phyloP scores from a whole-genome alignment of 1,140 invertebrate genomes.

The Hormaphis cornu region DNA sequence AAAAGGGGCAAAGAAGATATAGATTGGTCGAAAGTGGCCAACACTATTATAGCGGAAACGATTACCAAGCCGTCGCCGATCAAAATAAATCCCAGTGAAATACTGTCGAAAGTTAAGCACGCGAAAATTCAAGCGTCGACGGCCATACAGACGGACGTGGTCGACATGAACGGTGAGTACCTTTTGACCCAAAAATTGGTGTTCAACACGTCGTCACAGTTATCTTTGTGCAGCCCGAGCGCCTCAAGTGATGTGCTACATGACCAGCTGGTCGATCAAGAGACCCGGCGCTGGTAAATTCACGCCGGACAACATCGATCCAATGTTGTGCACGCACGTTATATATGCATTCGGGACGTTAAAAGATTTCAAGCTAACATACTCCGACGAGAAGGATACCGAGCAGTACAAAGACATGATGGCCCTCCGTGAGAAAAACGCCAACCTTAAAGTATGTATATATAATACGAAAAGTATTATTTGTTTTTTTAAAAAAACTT shows the following conservation, averaged over 20 bases:
- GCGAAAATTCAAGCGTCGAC: slow-evolving; percentile 47
- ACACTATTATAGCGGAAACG: slow-evolving; percentile 48
- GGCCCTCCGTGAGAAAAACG: slow-evolving; percentile 76
- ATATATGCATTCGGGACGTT: slow-evolving; percentile 87
- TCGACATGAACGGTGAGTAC: slow-evolving; percentile 46
- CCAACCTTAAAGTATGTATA: slow-evolving; percentile 65
- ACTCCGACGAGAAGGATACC: slow-evolving; percentile 58
- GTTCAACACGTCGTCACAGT: not conserved
- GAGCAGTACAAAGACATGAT: slow-evolving; percentile 78
- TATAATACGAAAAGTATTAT: too few species aligned
- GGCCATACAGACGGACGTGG: slow-evolving; percentile 34
- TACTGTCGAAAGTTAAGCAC: slow-evolving; percentile 53
- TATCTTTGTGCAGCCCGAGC: slow-evolving; percentile 56
- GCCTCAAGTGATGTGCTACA: slow-evolving; percentile 81
- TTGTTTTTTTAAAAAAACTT: too few species aligned
- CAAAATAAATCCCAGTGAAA: slow-evolving; percentile 65
- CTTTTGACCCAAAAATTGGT: not conserved
- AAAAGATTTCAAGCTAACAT: slow-evolving; percentile 69
- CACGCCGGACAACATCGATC: slow-evolving; percentile 75
- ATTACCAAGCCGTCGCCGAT: slow-evolving; percentile 66
- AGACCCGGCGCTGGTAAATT: slow-evolving; percentile 76
- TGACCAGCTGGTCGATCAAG: slow-evolving; percentile 89
- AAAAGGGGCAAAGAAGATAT: slow-evolving; percentile 73
- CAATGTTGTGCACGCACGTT: slow-evolving; percentile 80
- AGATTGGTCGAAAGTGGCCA: slow-evolving; percentile 69